Evolutionary conservation across 2,888 invertebrate genomes (phyloP), one percentile per base, ranked within the genome.

Genomic region (Acanthococcus lagerstroemiae): DNA sequence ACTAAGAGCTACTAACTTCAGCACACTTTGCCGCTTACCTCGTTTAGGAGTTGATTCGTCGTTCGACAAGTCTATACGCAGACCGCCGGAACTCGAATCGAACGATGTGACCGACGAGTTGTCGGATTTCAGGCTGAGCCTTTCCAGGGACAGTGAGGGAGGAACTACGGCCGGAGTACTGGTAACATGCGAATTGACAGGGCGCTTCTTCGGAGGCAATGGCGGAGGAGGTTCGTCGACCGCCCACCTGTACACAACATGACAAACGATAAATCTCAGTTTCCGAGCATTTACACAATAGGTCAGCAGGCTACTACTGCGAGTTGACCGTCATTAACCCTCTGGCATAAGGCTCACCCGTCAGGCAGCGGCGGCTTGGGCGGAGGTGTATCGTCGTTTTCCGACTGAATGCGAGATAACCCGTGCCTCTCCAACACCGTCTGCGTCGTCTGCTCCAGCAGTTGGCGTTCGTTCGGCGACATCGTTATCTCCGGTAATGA

Each of bases 361-460:
- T 84, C 84, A 66, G 93, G 91, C 72, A 93, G 80, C 61, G 93
- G 92, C 56, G 94, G 93, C 78, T 94, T 93, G 12, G 92, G 91
- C 67, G 91, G 90, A 68, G 85, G 84, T 46, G 88, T 88, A 76
- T 73, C 72, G 30, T 72, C 85, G 45, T 88, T 88, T 77, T 90
- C 90, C 4, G 88, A 85, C 72, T 46, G 58, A n/a, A n/a, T 19
- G 89, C 89, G 75, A 89, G 88, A 60, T 89, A 44, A 54, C 48
- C 68, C 66, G 54, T 69, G 74, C 70, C 72, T 75, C 71, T 72
- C 72, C 7, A 71, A 55, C 6, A 70, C 69, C n/a, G 70, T 70
- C 17, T 70, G 73, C 6, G 81, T 80, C 7, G 80, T 81, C 71
- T 81, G 80, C 69, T 84, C 84, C 71, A 85, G 75, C 70, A 84